These are phyloP conservation scores for Polyommatus iphigenia DNA, from an alignment of 2,888 invertebrate genomes.

Conservation along the genomic window DNA sequence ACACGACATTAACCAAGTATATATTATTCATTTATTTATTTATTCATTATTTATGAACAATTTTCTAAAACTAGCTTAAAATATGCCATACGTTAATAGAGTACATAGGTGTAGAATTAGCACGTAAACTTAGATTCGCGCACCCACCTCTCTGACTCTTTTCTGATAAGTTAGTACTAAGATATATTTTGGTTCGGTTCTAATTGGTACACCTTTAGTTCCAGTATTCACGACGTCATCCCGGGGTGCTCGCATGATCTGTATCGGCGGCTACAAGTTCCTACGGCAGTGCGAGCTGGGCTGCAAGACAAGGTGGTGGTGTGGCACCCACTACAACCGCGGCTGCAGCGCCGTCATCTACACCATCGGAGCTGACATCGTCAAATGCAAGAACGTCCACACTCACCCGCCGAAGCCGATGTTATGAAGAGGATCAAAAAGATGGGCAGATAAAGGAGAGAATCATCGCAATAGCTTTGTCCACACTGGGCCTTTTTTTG, in stretches of 20 bases:
- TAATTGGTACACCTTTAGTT: conserved; percentile 36
- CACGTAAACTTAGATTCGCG: too few relatives aligned
- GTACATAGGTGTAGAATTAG: too few relatives aligned
- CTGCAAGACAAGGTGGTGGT: conserved; percentile 51
- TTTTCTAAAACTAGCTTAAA: too few relatives aligned
- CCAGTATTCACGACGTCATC: conserved; percentile 43
- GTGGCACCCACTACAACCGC: conserved; percentile 47
- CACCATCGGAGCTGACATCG: conserved; percentile 43
- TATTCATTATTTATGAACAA: too few relatives aligned
- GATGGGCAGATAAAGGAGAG: background rate
- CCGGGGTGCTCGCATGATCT: conserved; percentile 46
- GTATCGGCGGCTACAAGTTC: conserved; percentile 47
- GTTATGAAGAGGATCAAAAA: conserved; percentile 13
- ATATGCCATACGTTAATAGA: too few relatives aligned
- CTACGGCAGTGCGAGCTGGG: conserved; percentile 45
- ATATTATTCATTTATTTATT: too few relatives aligned
- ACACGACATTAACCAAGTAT: too few relatives aligned
- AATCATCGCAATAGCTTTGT: too few relatives aligned
- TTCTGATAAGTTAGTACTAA: too few relatives aligned
- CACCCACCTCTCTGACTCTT: background rate
- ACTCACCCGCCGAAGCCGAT: conserved; percentile 43
- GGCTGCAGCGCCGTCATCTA: conserved; percentile 50
- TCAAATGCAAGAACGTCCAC: conserved; percentile 45
- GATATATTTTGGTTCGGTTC: background rate
- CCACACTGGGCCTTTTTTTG: too few relatives aligned